Evolutionary conservation across 2,113 vertebrate species (phyloP).

Genomic region (Bambusicola thoracicus): DNA sequence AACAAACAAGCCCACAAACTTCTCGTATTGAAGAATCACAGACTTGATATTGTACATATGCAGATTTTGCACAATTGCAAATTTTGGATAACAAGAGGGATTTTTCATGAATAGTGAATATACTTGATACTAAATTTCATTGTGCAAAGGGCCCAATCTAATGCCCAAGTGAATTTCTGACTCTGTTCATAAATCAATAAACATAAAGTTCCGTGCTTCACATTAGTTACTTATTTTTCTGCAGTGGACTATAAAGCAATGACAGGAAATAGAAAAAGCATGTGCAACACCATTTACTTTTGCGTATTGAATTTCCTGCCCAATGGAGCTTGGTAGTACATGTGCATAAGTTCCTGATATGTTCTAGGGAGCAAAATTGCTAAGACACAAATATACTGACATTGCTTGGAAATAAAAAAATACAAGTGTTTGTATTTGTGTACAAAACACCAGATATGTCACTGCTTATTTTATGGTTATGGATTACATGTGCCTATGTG

Average conservation of each 20-base stretch:
- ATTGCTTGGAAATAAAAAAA: neutral
- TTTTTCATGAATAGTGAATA: neutral
- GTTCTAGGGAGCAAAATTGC: neutral
- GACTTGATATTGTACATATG: fast-evolving
- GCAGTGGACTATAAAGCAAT: neutral
- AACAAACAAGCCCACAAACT: neutral
- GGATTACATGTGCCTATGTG: fast-evolving
- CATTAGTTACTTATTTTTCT: neutral
- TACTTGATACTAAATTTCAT: neutral
- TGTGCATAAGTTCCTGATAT: neutral
- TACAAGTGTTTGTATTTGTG: neutral
- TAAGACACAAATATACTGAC: neutral
- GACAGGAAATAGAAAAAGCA: neutral
- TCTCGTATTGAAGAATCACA: neutral
- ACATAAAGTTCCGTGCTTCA: neutral
- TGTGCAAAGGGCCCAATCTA: neutral
- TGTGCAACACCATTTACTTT: neutral
- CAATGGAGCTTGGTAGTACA: neutral
- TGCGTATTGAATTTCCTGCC: neutral
- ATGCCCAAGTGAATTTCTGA: neutral
- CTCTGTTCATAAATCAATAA: neutral
- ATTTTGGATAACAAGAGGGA: neutral
- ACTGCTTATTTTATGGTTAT: neutral
- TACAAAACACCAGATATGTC: neutral
- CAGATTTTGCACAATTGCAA: neutral